Base-by-base conservation (phyloP, 2,113 vertebrate species). In the Alosa alosa region DNA sequence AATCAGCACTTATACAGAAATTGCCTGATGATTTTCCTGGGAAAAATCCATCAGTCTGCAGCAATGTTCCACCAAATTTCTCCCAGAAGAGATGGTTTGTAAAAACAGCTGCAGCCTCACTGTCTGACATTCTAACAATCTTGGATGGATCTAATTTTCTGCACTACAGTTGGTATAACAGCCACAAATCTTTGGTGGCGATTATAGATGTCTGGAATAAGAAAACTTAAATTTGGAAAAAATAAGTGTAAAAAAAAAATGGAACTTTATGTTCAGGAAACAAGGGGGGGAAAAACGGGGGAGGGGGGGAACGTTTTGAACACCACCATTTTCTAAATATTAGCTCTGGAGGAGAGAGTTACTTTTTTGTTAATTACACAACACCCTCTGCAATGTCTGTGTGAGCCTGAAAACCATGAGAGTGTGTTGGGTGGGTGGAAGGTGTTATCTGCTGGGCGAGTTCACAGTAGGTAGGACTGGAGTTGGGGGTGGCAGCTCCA, bases 301-400 rank as follows among this genome's bases (percentile, higher is more conserved):
- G n/a, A n/a, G 31, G 31, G 25, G 10, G 1, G 4, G 36, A 25
- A 31, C 44, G 50, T 36, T 57, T 44, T 81, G 82, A 84, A 81
- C 75, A 22, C 60, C 20, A 3, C 60, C 39, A 82, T 31, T 45
- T 55, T 50, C 68, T 39, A 83, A 39, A 50, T 83, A 46, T 50
- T 45, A 20, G 20, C 46, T 82, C 44, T 55, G 83, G 68, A 86
- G 87, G 50, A 86, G 31, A 31, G 31, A 81, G 52, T 83, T 13
- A 55, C 84, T 88, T 86, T 46, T 88, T 86, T 41, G 86, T 84
- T 84, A 85, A 88, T 88, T 86, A 86, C 45, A 46, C 52, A 86
- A 88, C 57, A 82, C 82, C 84, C 49, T 81, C 52, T 44, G 49
- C 83, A 41, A 87, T 82, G 78, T 81, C 84, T 72, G 64, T 83